Base-by-base conservation (phyloP, 2,888 invertebrate species). In the Junonia oenone region DNA sequence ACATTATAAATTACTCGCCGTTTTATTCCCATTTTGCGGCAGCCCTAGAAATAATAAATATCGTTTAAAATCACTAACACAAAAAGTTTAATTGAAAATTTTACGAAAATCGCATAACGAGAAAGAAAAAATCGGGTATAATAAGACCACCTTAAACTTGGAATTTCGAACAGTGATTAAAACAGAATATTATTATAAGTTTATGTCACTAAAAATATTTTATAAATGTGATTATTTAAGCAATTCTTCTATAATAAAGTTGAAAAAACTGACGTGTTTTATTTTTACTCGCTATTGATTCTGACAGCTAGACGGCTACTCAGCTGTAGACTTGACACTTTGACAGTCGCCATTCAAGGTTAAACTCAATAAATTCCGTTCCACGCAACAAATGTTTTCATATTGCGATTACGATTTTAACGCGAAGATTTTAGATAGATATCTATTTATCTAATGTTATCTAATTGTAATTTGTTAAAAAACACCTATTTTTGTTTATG, bases 231-330 rank as follows among this genome's bases (percentile, higher is more conserved):
- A 38, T 48, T 56, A 51, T 43, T 56, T 38, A 45, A 51, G 6
- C 14, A 27, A n/a, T 15, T 59, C 45, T 54, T 29, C 43, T 50
- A 5, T 70, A 66, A 54, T 70, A 68, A 68, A 69, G 58, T 58
- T 48, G 29, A 60, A 62, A 72, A 73, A 69, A 81, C 83, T 86
- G 86, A 87, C 86, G 86, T 87, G 87, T 82, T 75, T 70, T 63
- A 63, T 63, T 72, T 62, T 58, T 61, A 83, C 75, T 83, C 73
- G 84, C 72, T 56, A 50, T 51, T 47, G 46, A 15, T 45, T 45
- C 45, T 50, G 52, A 62, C 45, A 35, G 52, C 19, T 31, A 13
- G 13, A 4, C 29, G 15, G 38, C 37, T 35, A 56, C 22, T 15
- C 71, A 33, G 45, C 37, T 75, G 76, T 63, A 64, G 55, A 5